Percentiles rank a stretch among this genome's conserved stretches.
Conservation (phyloP, 2,888 invertebrate species). For the Druceiella hillmani region DNA sequence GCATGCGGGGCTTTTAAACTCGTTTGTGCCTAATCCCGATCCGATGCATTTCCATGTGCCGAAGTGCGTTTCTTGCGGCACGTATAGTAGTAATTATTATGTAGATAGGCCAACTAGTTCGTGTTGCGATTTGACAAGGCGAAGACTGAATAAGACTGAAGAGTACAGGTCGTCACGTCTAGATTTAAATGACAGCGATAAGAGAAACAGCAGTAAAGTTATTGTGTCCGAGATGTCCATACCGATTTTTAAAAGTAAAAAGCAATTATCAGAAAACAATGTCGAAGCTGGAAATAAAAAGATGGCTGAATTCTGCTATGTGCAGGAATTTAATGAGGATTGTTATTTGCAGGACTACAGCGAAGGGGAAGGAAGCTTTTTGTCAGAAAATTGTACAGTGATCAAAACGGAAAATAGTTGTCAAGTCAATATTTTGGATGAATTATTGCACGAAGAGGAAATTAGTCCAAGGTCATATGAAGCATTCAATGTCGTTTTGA, state of each 20-base stretch:
- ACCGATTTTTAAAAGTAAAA: too few relatives aligned
- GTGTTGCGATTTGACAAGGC: too few relatives aligned
- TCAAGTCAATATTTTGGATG: not conserved
- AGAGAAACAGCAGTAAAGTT: too few relatives aligned
- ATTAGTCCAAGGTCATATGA: not conserved
- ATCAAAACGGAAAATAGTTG: conserved; percentile 31
- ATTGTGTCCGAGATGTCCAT: too few relatives aligned
- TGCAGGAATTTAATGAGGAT: conserved; percentile 46
- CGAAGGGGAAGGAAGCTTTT: conserved; percentile 35
- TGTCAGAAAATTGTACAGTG: conserved; percentile 35
- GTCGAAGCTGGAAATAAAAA: too few relatives aligned
- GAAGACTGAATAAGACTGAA: too few relatives aligned
- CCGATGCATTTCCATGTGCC: conserved; percentile 45
- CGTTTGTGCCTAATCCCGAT: conserved; percentile 36
- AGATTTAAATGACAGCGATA: too few relatives aligned
- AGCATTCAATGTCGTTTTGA: conserved; percentile 9
- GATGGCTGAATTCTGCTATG: too few relatives aligned
- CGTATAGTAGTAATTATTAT: too few relatives aligned
- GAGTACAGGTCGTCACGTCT: too few relatives aligned
- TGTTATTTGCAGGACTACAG: conserved; percentile 40
- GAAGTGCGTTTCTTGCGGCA: conserved; percentile 34
- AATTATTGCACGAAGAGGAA: not conserved
- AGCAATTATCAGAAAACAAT: too few relatives aligned
- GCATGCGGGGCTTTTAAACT: conserved; percentile 41
- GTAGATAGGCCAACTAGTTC: too few relatives aligned